Percentiles rank a stretch among this genome's conserved stretches.
These are phyloP conservation scores for Otolemur garnettii DNA, from an alignment of 2,113 vertebrate species.

Conservation along the genomic window DNA sequence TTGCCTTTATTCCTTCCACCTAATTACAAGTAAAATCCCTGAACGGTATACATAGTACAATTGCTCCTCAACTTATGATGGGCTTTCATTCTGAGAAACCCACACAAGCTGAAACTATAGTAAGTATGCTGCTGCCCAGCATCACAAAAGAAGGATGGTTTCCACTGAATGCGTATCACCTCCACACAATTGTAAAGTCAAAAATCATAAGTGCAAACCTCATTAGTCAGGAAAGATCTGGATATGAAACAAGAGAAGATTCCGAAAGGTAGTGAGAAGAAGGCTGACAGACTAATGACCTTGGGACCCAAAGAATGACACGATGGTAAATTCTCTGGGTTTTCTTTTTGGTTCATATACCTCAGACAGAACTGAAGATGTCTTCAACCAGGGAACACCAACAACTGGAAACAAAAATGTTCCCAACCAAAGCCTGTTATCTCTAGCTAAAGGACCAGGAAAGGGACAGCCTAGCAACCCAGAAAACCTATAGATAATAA, in stretches of 20 bases:
- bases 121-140: not conserved
- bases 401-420: not conserved
- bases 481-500: constrained; percentile 48
- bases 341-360: constrained; percentile 30
- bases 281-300: not conserved
- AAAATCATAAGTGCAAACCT: not conserved
- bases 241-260: not conserved
- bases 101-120: not conserved
- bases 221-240: not conserved
- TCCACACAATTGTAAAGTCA: not conserved
- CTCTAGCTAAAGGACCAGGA: not conserved
- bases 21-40: not conserved
- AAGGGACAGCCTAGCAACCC: not conserved
- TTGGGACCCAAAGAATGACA: constrained; percentile 10
- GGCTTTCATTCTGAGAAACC: not conserved
- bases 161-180: not conserved
- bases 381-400: not conserved
- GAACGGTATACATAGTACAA: not conserved
- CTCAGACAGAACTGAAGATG: constrained; percentile 24
- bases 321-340: not conserved
- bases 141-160: not conserved
- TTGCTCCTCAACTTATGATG: not conserved
- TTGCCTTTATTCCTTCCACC: constrained; percentile 5
- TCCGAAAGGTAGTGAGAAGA: not conserved
- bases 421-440: no score